Percentiles rank a stretch among this genome's conserved stretches.
phyloP scores from a whole-genome alignment of 2,888 invertebrate species.

The Thalpophila matura region DNA sequence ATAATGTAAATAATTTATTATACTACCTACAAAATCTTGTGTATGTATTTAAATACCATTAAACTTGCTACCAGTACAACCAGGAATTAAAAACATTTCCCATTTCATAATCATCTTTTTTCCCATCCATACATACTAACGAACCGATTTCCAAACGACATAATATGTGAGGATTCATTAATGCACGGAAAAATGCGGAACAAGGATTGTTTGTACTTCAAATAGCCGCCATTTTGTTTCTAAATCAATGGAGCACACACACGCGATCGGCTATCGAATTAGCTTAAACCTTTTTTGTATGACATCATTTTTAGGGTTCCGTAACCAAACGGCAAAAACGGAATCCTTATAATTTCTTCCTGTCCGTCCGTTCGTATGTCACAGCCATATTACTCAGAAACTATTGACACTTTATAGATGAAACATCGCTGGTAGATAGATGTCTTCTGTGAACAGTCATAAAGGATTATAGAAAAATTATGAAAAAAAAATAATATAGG shows the following conservation, averaged over 20 bases:
- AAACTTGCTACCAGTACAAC: not conserved
- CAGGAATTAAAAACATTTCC: constrained; percentile 16
- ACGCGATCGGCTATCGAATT: constrained; percentile 43
- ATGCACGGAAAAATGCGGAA: constrained; percentile 68
- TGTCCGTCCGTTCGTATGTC: too few species aligned
- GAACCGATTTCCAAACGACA: constrained; percentile 74
- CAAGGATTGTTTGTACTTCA: constrained; percentile 58
- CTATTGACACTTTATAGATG: too few species aligned
- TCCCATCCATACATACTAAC: constrained; percentile 70
- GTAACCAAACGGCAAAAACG: too few species aligned
- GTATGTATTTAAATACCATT: too few species aligned
- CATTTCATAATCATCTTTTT: constrained; percentile 45
- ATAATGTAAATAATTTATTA: too few species aligned
- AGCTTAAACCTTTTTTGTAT: constrained; percentile 28
- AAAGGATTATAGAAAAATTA: too few species aligned
- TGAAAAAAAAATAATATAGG: too few species aligned
- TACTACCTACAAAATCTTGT: too few species aligned
- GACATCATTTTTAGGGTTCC: not conserved
- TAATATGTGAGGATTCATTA: constrained; percentile 71
- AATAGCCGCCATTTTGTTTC: constrained; percentile 59
- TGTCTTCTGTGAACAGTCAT: too few species aligned
- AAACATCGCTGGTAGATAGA: too few species aligned
- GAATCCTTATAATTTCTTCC: too few species aligned
- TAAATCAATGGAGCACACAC: constrained; percentile 49
- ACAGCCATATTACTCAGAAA: too few species aligned